Evolutionary conservation across 1,140 invertebrate genomes (phyloP).

Genomic region (Ceratitis capitata): DNA sequence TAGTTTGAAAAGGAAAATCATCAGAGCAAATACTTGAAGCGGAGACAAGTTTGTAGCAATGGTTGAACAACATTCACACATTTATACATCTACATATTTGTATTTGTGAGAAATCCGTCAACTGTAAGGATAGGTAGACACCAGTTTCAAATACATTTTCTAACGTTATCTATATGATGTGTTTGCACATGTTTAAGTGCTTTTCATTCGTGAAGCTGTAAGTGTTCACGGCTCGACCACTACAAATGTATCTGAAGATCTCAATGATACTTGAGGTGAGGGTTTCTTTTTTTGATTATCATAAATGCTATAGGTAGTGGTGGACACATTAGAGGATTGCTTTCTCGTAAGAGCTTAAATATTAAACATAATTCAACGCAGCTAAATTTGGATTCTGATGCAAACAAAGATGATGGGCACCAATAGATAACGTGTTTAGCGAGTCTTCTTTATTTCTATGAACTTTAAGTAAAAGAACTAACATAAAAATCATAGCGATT

Average conservation of each 20-base stretch:
- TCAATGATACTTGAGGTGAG: constrained; percentile 4
- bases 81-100: neutral
- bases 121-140: neutral
- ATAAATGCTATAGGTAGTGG: neutral
- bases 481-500: neutral
- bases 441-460: neutral
- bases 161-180: neutral
- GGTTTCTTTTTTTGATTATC: neutral
- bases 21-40: neutral
- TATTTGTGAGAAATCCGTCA: neutral
- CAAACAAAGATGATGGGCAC: too few relatives aligned
- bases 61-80: neutral
- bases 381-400: too few relatives aligned
- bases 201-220: neutral
- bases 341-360: too few relatives aligned
- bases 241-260: neutral
- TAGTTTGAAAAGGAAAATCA: neutral
- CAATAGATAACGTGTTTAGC: too few relatives aligned
- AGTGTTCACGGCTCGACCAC: neutral
- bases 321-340: too few relatives aligned
- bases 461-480: neutral
- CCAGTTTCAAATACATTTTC: neutral
- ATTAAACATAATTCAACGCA: too few relatives aligned
- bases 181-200: neutral
- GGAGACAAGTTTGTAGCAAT: neutral